phyloP scores from a whole-genome alignment of 2,113 vertebrate species.

The Pachypanchax playfairii region DNA sequence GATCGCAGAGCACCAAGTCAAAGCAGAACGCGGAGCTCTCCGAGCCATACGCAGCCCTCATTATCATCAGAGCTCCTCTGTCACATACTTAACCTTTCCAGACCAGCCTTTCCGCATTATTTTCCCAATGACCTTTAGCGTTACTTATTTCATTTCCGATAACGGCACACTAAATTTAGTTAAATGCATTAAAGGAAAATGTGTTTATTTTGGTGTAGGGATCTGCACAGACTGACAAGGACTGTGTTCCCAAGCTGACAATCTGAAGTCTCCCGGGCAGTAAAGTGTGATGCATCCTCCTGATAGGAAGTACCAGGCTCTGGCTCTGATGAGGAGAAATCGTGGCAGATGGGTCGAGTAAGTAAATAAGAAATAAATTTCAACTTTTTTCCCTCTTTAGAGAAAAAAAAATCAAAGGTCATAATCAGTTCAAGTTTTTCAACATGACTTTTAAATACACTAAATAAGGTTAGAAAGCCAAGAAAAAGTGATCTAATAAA shows the following conservation, averaged over 20 bases:
- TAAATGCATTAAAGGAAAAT: conserved; percentile 76
- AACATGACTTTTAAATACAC: conserved; percentile 9
- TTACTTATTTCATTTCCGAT: conserved; percentile 81
- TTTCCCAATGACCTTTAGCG: conserved; percentile 81
- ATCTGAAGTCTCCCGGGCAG: conserved; percentile 35
- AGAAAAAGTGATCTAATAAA: no score
- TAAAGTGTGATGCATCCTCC: conserved; percentile 45
- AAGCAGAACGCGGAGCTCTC: conserved; percentile 68
- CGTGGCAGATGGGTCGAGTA: conserved; percentile 1
- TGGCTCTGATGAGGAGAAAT: conserved; percentile 22
- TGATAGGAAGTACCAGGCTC: conserved; percentile 16
- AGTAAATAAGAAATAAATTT: conserved; percentile 7
- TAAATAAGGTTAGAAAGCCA: background rate
- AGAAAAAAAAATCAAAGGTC: background rate
- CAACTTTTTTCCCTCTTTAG: background rate
- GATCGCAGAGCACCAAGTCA: conserved; percentile 72
- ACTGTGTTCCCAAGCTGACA: conserved; percentile 44
- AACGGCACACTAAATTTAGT: conserved; percentile 78
- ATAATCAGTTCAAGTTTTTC: conserved; percentile 10
- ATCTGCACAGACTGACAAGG: conserved; percentile 60
- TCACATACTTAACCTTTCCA: conserved; percentile 83
- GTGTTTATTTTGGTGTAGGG: conserved; percentile 76
- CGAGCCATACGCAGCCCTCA: conserved; percentile 65
- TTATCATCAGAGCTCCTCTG: conserved; percentile 75
- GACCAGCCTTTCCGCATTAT: conserved; percentile 78